These are phyloP conservation scores for Rhogogaster chlorosoma DNA, from an alignment of 2,888 invertebrate species.

Conservation along the genomic window DNA sequence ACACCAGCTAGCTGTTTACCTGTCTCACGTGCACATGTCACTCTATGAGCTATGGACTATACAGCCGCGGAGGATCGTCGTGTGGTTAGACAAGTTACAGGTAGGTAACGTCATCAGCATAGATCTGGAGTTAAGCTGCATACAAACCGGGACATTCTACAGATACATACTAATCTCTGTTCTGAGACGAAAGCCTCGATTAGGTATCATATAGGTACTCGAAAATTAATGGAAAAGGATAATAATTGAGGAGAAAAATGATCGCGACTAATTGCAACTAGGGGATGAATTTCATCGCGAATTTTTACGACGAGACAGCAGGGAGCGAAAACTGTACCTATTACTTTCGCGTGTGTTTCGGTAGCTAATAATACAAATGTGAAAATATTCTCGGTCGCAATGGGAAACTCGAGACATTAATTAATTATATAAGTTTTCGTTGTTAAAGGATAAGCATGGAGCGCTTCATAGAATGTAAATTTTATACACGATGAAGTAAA, in stretches of 20 bases:
- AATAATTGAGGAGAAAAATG: background rate
- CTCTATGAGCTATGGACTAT: slow-evolving; percentile 63
- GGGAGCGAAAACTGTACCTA: slow-evolving; percentile 4
- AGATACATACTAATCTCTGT: background rate
- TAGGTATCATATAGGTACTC: background rate
- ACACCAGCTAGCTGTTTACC: slow-evolving; percentile 24
- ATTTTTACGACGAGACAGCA: slow-evolving; percentile 18
- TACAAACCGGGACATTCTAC: background rate
- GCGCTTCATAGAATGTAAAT: background rate
- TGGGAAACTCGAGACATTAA: background rate
- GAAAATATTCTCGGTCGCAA: slow-evolving; percentile 5
- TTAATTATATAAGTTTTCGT: background rate
- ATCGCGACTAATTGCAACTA: background rate
- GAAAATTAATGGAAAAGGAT: background rate
- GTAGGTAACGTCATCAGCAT: background rate
- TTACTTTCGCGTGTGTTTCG: background rate
- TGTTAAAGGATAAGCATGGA: background rate
- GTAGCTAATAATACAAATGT: slow-evolving; percentile 20
- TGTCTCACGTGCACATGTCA: slow-evolving; percentile 65
- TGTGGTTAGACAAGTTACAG: slow-evolving; percentile 30
- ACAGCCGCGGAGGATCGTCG: background rate
- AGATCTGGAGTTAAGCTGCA: background rate
- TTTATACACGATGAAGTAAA: background rate
- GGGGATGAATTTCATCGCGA: background rate
- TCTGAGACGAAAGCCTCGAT: background rate